Evolutionary conservation across 2,888 invertebrate genomes (phyloP).

Genomic region (Mythimna vitellina): DNA sequence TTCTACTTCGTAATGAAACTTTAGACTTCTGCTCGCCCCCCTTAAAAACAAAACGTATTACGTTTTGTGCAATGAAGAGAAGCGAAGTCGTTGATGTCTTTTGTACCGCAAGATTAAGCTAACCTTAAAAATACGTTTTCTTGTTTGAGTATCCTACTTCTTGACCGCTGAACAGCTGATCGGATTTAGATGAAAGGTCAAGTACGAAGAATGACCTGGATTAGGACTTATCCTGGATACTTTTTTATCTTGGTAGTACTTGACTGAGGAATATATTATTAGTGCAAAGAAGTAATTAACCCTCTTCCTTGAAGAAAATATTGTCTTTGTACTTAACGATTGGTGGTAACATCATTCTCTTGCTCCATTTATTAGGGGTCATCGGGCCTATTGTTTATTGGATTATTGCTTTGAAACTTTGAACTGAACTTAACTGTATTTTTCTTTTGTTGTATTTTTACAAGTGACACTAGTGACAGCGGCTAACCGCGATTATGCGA

Average conservation of each 20-base stretch:
- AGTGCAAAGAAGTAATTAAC: neutral
- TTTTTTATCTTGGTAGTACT: neutral
- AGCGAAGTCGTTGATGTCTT: slow-evolving; percentile 79
- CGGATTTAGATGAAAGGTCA: neutral
- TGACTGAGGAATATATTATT: neutral
- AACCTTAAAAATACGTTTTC: neutral
- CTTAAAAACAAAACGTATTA: too few species aligned
- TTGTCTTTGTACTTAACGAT: neutral
- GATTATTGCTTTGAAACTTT: neutral
- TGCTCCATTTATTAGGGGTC: neutral
- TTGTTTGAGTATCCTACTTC: neutral
- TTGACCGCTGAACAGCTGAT: neutral
- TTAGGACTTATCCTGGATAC: neutral
- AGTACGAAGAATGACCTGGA: neutral
- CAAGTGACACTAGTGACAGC: too few species aligned
- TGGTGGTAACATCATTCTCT: neutral
- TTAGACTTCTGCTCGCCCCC: neutral
- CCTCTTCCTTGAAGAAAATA: too few species aligned
- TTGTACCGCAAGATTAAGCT: slow-evolving; percentile 51
- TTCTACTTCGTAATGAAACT: too few species aligned
- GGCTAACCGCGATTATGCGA: too few species aligned
- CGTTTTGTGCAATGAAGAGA: neutral
- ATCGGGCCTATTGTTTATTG: neutral
- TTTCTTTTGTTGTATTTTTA: too few species aligned
- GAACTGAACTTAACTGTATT: too few species aligned